Evolutionary conservation across 2,113 vertebrate genomes (phyloP), one percentile per base, ranked within the genome.

Genomic region (Corydoras sp.): DNA sequence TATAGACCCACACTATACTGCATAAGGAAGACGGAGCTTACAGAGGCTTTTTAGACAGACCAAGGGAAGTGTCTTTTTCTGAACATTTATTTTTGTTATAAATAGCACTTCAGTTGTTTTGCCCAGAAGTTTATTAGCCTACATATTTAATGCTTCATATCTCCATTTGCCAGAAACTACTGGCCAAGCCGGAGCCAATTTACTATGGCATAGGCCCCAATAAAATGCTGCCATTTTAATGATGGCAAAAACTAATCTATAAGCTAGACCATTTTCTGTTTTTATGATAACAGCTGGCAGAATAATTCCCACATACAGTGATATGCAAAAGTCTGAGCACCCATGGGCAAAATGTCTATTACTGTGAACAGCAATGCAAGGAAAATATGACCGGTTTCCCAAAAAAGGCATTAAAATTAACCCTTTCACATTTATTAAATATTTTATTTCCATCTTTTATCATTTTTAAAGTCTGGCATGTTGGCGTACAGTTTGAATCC

Each of bases 121-220:
- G 18, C 32, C 11, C 56, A 14, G 49, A 55, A 53, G 32, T 65
- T 60, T 60, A 60, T 60, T 60, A 50, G 18, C 31, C 2, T 56
- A 58, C 73, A 69, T 65, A 63, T 58, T 30, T 64, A 60, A 43
- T 30, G 14, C 51, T 32, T 68, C 50, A 29, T 67, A 62, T 56
- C 48, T 72, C 51, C 15, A 11, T 72, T 48, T 72, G 43, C 43
- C 15, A 49, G 18, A 68, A 53, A 35, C 30, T 35, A 30, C 55
- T 14, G 32, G 14, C n/a, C 15, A 30, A 2, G 55, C 32, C 66
- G 9, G 11, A 49, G 7, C 35, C 55, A 49, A 49, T 68, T 68
- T 68, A 68, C 54, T 24, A 10, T 9, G 10, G 55, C 54, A 12
- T n/a, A 0, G 55, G 13, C 14, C 14, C 6, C 31, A 55, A 67